Conservation (phyloP, 2,797 vertebrate genomes). For the Meda fulgida region DNA sequence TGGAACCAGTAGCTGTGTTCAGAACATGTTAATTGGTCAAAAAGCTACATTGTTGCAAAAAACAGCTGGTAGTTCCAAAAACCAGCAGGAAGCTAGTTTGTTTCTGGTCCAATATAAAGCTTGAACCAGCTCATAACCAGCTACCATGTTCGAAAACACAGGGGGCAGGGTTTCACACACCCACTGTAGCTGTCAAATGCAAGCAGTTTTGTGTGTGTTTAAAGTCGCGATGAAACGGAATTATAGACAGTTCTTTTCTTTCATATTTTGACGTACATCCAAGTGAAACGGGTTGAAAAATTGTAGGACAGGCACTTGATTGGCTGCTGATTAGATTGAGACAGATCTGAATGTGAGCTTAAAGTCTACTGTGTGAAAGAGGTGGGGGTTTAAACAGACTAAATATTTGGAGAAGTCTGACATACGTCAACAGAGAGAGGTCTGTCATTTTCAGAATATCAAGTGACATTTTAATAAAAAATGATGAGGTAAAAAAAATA, state of each 20-base stretch:
- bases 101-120: not conserved
- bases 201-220: not conserved
- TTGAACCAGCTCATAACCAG: not conserved
- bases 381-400: not conserved
- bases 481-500: fast-evolving
- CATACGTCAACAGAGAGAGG: not conserved
- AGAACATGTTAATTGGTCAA: not conserved
- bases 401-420: not conserved
- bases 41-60: not conserved
- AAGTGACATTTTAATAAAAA: not conserved
- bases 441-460: not conserved
- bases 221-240: not conserved
- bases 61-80: not conserved
- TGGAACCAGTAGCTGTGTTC: not conserved
- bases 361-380: not conserved
- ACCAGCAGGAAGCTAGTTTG: not conserved
- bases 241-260: not conserved
- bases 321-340: not conserved
- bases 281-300: not conserved
- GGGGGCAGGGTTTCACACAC: not conserved
- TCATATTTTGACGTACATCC: not conserved
- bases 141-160: not conserved
- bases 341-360: not conserved
- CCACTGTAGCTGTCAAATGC: not conserved
- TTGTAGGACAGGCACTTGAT: not conserved